Percentiles rank a stretch among this genome's conserved stretches.
Conservation (phyloP, 2,113 vertebrate species). For the Hemibagrus wyckioides region DNA sequence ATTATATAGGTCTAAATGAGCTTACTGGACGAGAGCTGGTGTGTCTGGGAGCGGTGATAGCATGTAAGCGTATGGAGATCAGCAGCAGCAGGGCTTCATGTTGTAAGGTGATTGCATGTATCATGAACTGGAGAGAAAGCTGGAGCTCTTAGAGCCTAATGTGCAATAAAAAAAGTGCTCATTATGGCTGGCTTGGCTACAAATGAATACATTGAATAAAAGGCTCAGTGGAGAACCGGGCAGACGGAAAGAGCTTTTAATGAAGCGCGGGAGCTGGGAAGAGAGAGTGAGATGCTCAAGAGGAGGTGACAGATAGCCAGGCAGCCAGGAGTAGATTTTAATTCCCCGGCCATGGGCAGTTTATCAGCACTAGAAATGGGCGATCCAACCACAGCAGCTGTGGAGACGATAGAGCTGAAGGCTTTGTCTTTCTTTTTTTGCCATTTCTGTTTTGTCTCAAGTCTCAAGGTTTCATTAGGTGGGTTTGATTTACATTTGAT, state of each 20-base stretch:
- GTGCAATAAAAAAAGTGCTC: constrained; percentile 35
- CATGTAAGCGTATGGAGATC: not conserved
- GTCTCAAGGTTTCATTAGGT: not conserved
- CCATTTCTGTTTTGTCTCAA: constrained; percentile 8
- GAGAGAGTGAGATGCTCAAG: constrained; percentile 10
- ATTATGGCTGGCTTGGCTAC: constrained; percentile 40
- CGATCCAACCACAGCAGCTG: constrained; percentile 35
- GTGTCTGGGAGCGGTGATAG: constrained; percentile 1
- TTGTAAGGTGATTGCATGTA: not conserved
- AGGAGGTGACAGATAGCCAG: constrained; percentile 13
- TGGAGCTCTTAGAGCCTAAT: constrained; percentile 28
- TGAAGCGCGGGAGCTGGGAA: constrained; percentile 8
- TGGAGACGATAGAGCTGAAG: constrained; percentile 24
- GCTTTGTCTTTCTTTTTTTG: constrained; percentile 34
- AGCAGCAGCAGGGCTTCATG: not conserved
- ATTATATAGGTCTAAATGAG: constrained; percentile 7
- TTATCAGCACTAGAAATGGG: constrained; percentile 40
- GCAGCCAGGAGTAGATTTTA: constrained; percentile 41
- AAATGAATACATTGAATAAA: constrained; percentile 45
- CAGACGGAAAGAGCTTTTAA: constrained; percentile 33
- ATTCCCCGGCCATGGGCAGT: constrained; percentile 29
- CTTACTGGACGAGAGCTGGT: not conserved
- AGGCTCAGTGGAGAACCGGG: constrained; percentile 8
- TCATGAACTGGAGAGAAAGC: constrained; percentile 15
- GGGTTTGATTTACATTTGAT: constrained; percentile 38